Conservation (phyloP, 2,888 invertebrate genomes). For the Drosophila fungiperda region DNA sequence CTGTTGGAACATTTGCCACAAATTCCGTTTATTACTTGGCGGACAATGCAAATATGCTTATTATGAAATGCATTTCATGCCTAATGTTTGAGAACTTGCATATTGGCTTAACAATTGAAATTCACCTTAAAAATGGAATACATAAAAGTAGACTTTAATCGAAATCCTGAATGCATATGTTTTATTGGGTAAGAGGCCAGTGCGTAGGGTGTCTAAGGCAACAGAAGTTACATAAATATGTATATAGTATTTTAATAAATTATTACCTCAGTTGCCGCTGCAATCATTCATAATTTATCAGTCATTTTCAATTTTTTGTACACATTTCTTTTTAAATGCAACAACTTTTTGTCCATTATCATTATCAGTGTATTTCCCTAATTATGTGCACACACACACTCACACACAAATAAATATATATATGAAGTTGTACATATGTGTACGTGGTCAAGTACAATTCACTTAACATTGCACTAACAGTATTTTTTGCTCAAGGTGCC, state of each 20-base stretch:
- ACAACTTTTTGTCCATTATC: constrained; percentile 53
- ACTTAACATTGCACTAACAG: constrained; percentile 22
- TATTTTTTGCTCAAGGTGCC: not conserved
- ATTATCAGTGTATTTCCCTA: constrained; percentile 30
- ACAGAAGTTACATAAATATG: constrained; percentile 11
- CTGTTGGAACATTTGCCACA: constrained; percentile 46
- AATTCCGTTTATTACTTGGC: constrained; percentile 23
- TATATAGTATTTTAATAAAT: not conserved
- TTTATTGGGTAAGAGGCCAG: not conserved
- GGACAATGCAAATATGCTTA: constrained; percentile 20
- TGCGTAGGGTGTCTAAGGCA: constrained; percentile 1
- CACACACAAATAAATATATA: not conserved
- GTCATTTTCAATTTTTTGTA: not conserved
- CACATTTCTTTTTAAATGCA: constrained; percentile 33
- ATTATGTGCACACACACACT: not conserved
- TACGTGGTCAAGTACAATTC: constrained; percentile 6
- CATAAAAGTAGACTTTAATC: not conserved
- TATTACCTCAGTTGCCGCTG: constrained; percentile 27
- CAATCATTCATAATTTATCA: constrained; percentile 17
- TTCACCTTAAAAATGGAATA: not conserved
- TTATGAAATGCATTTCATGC: constrained; percentile 24
- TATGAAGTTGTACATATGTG: not conserved
- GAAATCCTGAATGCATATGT: not conserved
- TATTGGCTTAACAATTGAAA: not conserved
- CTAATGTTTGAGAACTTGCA: not conserved